Base-by-base conservation (phyloP, 2,888 invertebrate species). In the Barypeithes pellucidus region DNA sequence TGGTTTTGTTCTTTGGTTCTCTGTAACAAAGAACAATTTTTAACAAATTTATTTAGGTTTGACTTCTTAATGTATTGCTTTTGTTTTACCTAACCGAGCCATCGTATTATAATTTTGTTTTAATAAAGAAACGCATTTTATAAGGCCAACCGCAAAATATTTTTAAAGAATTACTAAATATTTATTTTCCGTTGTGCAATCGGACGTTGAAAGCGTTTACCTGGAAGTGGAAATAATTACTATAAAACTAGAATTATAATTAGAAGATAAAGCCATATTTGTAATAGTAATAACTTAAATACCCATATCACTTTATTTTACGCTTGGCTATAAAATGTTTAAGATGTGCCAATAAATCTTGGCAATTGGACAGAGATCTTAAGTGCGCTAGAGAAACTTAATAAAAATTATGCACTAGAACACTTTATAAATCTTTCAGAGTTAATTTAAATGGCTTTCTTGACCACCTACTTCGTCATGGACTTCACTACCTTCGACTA, bases 391-490 rank as follows among this genome's bases (percentile, higher is more conserved):
- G 62, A 73, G 62, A 22, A 61, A 67, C 67, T 73, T 73, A 73
- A 63, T 73, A 73, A 68, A 61, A 73, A 68, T 67, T 68, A 73
- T 63, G 57, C 52, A 69, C 60, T 63, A 59, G 68, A 69, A 69
- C 68, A 69, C 63, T 65, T 73, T 18, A 73, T 73, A 68, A 68
- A 65, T 65, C 68, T 66, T 65, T 68, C 68, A 67, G 45, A 57
- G 60, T 60, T 73, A 73, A 73, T 69, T 73, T 73, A 73, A 69
- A 69, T 68, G 65, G 60, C 57, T 65, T 36, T 50, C 52, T 65
- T 73, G 73, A 65, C 73, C 73, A 73, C 73, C 73, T 69, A 73
- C 69, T 47, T 73, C 9, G 73, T 63, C 39, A 65, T 59, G 63
- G 36, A 8, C 22, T 45, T 57, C 45, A 63, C 63, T 70, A 29